phyloP scores from a whole-genome alignment of 1,140 invertebrate genomes.

The Hesperophylax magnus region DNA sequence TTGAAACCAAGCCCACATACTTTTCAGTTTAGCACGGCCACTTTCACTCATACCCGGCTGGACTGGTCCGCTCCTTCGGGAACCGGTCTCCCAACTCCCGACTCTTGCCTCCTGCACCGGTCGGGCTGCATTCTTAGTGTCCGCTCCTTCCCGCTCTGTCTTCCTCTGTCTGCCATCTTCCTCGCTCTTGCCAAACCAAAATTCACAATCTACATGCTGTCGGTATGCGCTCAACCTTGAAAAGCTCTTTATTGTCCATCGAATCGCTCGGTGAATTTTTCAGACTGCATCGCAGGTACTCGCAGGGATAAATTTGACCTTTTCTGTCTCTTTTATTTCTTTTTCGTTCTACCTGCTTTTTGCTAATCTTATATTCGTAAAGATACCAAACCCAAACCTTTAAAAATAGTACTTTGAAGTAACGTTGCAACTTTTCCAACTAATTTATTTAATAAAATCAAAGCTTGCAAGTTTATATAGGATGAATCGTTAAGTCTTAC shows the following conservation, averaged over 20 bases:
- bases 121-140: constrained; percentile 2
- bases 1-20: background rate
- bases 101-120: too few species aligned
- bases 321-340: too few species aligned
- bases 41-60: background rate
- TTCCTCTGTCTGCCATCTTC: background rate
- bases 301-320: too few species aligned
- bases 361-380: too few species aligned
- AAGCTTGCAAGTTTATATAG: too few species aligned
- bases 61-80: background rate
- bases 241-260: background rate
- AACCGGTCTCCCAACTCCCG: background rate
- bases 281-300: too few species aligned
- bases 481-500: too few species aligned
- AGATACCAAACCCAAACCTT: too few species aligned
- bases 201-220: background rate
- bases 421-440: too few species aligned
- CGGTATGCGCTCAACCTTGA: background rate
- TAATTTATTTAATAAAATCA: too few species aligned
- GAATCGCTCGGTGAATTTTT: background rate
- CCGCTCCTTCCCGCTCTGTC: background rate
- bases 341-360: too few species aligned
- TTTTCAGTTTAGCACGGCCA: background rate
- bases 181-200: background rate
- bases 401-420: too few species aligned